A percentile compares a stretch with the other conserved stretches of the same genome.
Evolutionary conservation across 2,113 vertebrate genomes (phyloP).

Genomic region (Hypocryptadius cinnamomeus): DNA sequence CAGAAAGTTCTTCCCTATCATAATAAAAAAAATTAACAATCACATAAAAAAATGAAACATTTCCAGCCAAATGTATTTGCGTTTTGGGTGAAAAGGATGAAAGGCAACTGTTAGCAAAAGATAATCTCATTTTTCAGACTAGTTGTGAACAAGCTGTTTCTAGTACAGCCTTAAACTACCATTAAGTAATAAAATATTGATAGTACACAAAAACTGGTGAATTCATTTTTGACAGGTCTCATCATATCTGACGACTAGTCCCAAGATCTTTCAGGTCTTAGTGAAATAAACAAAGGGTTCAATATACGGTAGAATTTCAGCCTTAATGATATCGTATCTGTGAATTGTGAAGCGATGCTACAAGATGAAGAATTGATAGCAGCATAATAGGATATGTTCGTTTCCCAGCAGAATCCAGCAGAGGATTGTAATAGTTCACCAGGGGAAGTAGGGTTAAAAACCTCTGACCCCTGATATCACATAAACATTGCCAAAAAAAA

Average conservation of each 20-base stretch:
- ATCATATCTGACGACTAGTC: neutral
- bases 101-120: neutral
- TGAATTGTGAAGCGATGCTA: constrained; percentile 22
- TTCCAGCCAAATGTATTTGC: neutral
- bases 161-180: neutral
- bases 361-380: constrained; percentile 23
- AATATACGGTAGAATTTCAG: neutral
- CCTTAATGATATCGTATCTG: constrained; percentile 30
- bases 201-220: neutral
- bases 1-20: neutral
- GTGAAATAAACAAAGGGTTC: constrained; percentile 14
- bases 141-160: neutral
- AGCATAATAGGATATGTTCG: constrained; percentile 28
- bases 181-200: neutral
- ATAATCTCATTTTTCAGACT: neutral
- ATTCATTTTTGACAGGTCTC: neutral
- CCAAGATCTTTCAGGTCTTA: constrained; percentile 6
- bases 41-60: neutral
- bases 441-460: constrained; percentile 58
- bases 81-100: neutral
- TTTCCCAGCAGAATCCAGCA: constrained; percentile 27
- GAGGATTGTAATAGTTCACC: constrained; percentile 49
- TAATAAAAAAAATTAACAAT: neutral
- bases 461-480: constrained; percentile 56
- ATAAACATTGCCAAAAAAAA: constrained; percentile 45